These are phyloP conservation scores for Monopterus albus DNA, from an alignment of 2,113 vertebrate species.

Conservation along the genomic window DNA sequence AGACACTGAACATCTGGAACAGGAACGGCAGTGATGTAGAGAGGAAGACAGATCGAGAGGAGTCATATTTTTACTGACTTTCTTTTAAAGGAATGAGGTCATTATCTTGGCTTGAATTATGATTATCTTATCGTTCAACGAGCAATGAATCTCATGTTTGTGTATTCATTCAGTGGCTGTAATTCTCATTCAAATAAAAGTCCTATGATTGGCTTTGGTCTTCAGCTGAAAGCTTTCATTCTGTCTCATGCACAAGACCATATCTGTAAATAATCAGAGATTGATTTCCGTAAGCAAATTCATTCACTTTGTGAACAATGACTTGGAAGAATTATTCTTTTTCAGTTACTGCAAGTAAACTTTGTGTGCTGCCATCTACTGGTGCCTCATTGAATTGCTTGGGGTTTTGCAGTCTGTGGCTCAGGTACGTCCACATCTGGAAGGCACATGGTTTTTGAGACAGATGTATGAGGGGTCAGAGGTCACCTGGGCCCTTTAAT, in stretches of 20 bases:
- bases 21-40: constrained; percentile 9
- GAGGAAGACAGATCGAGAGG: background rate
- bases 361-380: constrained; percentile 73
- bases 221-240: background rate
- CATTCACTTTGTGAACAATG: background rate
- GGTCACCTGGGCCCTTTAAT: constrained; percentile 71
- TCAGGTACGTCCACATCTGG: constrained; percentile 78
- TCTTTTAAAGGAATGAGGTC: constrained; percentile 17
- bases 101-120: background rate
- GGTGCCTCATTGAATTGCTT: constrained; percentile 31
- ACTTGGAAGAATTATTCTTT: background rate
- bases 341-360: constrained; percentile 7
- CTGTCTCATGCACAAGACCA: background rate
- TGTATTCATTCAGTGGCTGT: background rate
- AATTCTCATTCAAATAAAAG: background rate
- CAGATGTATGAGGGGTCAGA: constrained; percentile 71
- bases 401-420: background rate
- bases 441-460: constrained; percentile 76
- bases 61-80: constrained; percentile 40
- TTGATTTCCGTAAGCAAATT: too few relatives aligned
- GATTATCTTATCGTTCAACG: background rate
- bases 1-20: constrained; percentile 70
- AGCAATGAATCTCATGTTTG: background rate
- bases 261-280: background rate
- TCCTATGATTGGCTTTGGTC: background rate